A percentile compares a stretch with the other conserved stretches of the same genome.
Conservation (phyloP, 2,113 vertebrate genomes). For the Irena cyanogastra region DNA sequence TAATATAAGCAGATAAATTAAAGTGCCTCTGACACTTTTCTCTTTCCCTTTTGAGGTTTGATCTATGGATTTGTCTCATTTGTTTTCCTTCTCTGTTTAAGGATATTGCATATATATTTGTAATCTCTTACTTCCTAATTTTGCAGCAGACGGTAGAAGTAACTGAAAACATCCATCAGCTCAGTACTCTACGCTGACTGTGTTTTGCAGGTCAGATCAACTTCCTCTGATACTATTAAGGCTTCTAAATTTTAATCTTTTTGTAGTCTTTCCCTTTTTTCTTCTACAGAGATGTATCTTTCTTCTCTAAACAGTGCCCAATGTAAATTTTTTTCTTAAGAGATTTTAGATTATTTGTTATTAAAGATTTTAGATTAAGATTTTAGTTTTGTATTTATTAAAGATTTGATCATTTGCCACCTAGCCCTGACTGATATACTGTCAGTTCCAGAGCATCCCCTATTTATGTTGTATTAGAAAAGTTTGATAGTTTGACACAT, state of each 20-base stretch:
- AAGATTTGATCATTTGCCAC: constrained; percentile 37
- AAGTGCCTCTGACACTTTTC: background rate
- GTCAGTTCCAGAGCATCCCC: background rate
- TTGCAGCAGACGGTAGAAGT: background rate
- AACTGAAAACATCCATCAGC: background rate
- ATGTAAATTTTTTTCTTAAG: background rate
- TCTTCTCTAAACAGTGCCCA: background rate
- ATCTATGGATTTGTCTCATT: background rate
- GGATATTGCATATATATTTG: background rate
- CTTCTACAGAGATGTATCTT: background rate
- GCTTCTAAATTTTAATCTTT: background rate
- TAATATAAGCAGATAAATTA: background rate
- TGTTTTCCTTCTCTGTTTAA: background rate
- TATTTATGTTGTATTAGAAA: constrained; percentile 27
- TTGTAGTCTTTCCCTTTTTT: background rate
- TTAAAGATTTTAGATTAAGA: constrained; percentile 57
- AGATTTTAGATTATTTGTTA: constrained; percentile 46
- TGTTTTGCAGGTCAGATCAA: background rate
- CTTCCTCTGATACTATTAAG: background rate
- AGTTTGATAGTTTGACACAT: constrained; percentile 6
- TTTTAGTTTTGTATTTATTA: constrained; percentile 46
- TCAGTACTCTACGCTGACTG: background rate
- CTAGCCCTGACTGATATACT: background rate
- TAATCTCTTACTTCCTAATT: background rate
- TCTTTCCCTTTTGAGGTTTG: background rate